These are phyloP conservation scores for Caranx melampygus DNA, from an alignment of 2,113 vertebrate genomes.

Conservation along the genomic window DNA sequence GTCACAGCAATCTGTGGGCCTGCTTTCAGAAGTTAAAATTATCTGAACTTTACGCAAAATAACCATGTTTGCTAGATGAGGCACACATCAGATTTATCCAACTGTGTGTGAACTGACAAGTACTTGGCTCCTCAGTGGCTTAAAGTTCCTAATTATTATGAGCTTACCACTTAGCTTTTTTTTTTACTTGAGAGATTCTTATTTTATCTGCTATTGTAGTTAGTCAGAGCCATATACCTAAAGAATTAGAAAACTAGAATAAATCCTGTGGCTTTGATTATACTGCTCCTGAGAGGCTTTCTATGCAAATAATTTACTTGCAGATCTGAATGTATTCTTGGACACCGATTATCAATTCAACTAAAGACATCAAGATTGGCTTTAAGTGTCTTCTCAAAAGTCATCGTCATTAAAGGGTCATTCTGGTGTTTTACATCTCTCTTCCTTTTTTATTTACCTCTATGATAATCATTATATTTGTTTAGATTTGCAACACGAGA, in stretches of 20 bases:
- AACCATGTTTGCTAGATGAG: conserved; percentile 5
- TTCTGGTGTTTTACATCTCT: conserved; percentile 27
- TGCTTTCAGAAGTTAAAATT: not conserved
- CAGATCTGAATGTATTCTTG: conserved; percentile 57
- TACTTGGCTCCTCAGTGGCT: conserved; percentile 31
- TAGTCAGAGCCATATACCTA: conserved; percentile 36
- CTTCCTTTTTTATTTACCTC: conserved; percentile 4
- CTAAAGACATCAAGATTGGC: not conserved
- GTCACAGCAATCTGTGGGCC: not conserved
- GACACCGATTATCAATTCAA: not conserved
- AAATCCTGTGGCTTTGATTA: conserved; percentile 30
- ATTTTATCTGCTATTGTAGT: conserved; percentile 45
- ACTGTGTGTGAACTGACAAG: not conserved
- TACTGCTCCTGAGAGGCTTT: conserved; percentile 38
- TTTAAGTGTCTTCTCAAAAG: conserved; percentile 9
- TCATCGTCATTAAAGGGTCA: conserved; percentile 8
- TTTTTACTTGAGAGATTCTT: not conserved
- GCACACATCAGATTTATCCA: not conserved
- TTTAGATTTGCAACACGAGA: not conserved
- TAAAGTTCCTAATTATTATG: conserved; percentile 54
- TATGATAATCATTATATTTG: not conserved
- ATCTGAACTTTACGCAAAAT: not conserved
- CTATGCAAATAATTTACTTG: conserved; percentile 67
- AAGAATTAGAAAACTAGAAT: not conserved
- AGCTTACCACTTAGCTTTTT: conserved; percentile 10